Evolutionary conservation across 1,140 invertebrate genomes (phyloP).

Genomic region (Microplitis demolitor): DNA sequence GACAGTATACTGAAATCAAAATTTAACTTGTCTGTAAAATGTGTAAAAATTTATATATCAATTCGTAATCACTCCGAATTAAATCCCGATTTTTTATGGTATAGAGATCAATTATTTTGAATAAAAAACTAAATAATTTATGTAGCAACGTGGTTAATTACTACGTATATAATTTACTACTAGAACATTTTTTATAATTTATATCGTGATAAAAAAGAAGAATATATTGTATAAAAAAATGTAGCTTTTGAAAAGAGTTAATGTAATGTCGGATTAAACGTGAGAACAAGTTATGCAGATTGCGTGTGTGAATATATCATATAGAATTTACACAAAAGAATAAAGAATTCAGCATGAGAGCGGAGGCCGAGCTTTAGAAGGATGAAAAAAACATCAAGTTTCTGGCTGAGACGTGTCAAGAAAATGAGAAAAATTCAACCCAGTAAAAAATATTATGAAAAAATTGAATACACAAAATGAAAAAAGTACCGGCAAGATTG

Average conservation of each 20-base stretch:
- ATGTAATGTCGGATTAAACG: not conserved
- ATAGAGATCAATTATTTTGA: no score
- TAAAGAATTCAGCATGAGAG: conserved; percentile 11
- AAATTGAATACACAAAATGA: not conserved
- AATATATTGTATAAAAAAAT: not conserved
- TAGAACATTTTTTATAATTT: no score
- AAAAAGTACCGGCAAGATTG: not conserved
- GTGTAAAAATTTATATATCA: no score
- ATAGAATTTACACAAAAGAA: conserved; percentile 12
- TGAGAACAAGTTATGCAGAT: conserved; percentile 23
- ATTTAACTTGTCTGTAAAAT: no score
- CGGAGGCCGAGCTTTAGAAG: conserved; percentile 3
- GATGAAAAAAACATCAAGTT: not conserved
- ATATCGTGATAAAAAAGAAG: not conserved
- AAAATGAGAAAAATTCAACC: not conserved
- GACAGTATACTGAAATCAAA: no score
- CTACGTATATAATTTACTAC: no score
- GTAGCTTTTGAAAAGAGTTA: not conserved
- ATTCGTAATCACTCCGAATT: no score
- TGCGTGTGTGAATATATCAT: conserved; percentile 17
- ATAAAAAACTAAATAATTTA: no score
- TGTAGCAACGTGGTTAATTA: no score
- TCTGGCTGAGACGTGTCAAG: not conserved
- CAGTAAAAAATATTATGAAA: not conserved
- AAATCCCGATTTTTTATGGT: no score